Base-by-base conservation (phyloP, 1,140 invertebrate species). In the Sarcophaga bullata region DNA sequence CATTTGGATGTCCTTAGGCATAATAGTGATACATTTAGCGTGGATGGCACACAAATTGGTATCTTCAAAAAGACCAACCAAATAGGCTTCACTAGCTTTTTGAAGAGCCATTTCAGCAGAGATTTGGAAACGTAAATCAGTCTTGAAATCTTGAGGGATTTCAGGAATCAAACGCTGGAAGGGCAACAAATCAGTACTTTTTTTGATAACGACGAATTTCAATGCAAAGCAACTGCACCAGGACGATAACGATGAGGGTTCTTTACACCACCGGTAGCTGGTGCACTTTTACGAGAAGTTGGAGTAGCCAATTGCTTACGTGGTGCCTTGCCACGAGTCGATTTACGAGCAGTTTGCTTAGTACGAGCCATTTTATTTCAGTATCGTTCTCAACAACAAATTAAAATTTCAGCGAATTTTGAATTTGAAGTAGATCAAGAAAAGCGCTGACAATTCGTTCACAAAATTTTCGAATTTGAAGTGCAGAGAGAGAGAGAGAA, bases 21-120 rank as follows among this genome's bases (percentile, higher is more conserved):
- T 97, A 83, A 97, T 97, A 81, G 96, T 97, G 15, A 97, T 97
- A 84, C 96, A n/a, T n/a, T n/a, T n/a, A n/a, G n/a, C n/a, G n/a
- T n/a, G n/a, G n/a, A n/a, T n/a, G n/a, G n/a, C n/a, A n/a, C n/a
- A n/a, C n/a, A n/a, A n/a, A n/a, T n/a, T n/a, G n/a, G n/a, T n/a
- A n/a, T n/a, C n/a, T n/a, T 96, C 95, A 89, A 96, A 96, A 7
- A 96, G 90, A 86, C 96, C 95, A 10, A 97, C 96, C 82, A 97
- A 89, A 87, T 97, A 97, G 25, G 96, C 95, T 89, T 97, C 95
- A 82, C 93, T 94, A 6, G 96, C 95, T 92, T 97, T 95, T 91
- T 96, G 92, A 15, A 92, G 87, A 75, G 95, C 95, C 75, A 94
- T 93, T 84, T 96, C 94, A 25, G 95, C 95, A 15, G 95, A 94